Conservation (phyloP, 2,888 invertebrate genomes). For the Oscheius myriophilus region DNA sequence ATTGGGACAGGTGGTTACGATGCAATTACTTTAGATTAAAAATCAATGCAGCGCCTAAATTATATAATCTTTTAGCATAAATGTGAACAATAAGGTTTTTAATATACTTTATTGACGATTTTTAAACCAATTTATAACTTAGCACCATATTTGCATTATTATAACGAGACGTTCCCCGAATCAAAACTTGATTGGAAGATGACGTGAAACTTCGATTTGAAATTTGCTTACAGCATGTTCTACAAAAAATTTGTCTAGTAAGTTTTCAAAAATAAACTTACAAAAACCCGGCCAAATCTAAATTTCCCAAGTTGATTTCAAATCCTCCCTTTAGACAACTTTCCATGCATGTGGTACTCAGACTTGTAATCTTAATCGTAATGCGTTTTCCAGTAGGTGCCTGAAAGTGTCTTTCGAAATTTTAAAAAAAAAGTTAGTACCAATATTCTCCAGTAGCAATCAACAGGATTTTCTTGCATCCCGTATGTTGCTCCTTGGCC, state of each 20-base stretch:
- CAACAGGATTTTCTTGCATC: no score
- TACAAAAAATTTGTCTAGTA: neutral
- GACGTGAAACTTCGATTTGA: constrained; percentile 35
- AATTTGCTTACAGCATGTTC: constrained; percentile 36
- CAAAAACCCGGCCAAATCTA: constrained; percentile 3
- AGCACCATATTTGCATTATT: constrained; percentile 16
- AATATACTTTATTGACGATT: no score
- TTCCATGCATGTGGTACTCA: constrained; percentile 2
- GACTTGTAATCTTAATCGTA: neutral
- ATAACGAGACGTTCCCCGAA: constrained; percentile 34
- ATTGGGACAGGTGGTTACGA: no score
- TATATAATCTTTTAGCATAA: no score
- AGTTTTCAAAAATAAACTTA: neutral
- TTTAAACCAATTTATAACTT: no score
- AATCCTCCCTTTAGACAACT: neutral
- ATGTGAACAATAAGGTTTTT: no score
- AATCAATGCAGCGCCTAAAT: no score
- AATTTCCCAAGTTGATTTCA: constrained; percentile 1
- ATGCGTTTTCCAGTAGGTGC: neutral
- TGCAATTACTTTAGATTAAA: no score
- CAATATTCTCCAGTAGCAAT: no score
- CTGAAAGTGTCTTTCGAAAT: constrained; percentile 1
- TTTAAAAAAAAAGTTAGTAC: no score
- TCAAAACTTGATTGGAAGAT: constrained; percentile 25
- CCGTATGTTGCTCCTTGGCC: no score